Percentiles rank a stretch among this genome's conserved stretches.
Conservation (phyloP, 2,888 invertebrate species). For the Oxyscelio sp. region DNA sequence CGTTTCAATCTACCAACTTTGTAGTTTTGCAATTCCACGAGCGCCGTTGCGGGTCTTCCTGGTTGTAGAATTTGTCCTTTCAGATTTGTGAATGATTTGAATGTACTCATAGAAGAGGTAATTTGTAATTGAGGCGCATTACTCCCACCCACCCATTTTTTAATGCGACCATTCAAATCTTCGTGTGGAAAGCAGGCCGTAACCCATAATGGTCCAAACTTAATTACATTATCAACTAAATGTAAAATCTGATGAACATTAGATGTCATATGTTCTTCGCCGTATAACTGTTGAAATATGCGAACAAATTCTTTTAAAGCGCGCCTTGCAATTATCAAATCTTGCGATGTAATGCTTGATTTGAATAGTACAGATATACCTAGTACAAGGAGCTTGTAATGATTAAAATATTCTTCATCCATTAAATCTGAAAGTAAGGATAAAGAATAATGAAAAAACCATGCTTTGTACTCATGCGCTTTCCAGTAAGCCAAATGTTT, state of each 20-base stretch:
- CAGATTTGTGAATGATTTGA: slow-evolving; percentile 10
- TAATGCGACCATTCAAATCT: slow-evolving; percentile 53
- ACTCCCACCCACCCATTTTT: slow-evolving; percentile 42
- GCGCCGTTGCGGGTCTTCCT: not conserved
- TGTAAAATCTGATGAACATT: slow-evolving; percentile 32
- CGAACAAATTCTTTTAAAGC: too few species aligned
- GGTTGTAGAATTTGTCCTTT: not conserved
- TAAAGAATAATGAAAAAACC: too few species aligned
- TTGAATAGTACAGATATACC: too few species aligned
- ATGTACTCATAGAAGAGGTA: slow-evolving; percentile 12
- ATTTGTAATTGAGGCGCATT: slow-evolving; percentile 64
- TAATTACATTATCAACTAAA: not conserved
- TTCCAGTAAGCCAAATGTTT: too few species aligned
- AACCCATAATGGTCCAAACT: slow-evolving; percentile 53
- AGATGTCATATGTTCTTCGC: slow-evolving; percentile 25
- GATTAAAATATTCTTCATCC: too few species aligned
- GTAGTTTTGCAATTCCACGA: not conserved
- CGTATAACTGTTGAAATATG: too few species aligned
- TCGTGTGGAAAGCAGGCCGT: slow-evolving; percentile 67
- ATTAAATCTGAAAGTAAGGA: too few species aligned
- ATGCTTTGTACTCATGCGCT: too few species aligned
- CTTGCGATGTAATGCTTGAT: too few species aligned
- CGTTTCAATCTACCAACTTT: slow-evolving; percentile 38
- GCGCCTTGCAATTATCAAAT: too few species aligned
- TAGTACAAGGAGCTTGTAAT: too few species aligned